Conservation (phyloP, 2,113 vertebrate genomes). For the Peromyscus leucopus region DNA sequence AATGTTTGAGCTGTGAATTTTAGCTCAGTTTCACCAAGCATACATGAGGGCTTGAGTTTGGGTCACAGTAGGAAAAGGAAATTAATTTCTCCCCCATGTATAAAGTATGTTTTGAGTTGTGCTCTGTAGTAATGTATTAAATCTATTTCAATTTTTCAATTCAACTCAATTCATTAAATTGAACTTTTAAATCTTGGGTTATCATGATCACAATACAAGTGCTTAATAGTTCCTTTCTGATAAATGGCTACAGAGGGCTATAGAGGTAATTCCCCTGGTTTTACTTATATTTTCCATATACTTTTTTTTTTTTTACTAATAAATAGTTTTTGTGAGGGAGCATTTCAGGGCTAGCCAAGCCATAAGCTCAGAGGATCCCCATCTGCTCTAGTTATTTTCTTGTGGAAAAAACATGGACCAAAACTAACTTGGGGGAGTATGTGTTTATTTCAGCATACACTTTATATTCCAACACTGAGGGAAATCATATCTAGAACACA, state of each 20-base stretch:
- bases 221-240: fast-evolving
- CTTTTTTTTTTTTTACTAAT: background rate
- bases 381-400: background rate
- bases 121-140: background rate
- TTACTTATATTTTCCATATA: background rate
- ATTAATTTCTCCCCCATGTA: too few relatives aligned
- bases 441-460: background rate
- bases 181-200: background rate
- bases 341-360: background rate
- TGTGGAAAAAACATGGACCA: background rate
- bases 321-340: background rate
- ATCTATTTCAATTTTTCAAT: background rate
- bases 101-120: background rate
- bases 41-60: background rate
- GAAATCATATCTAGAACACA: background rate
- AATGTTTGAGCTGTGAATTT: background rate
- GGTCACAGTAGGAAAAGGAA: background rate
- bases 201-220: fast-evolving
- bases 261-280: background rate
- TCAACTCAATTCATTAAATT: constrained; percentile 20
- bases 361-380: background rate
- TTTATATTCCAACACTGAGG: background rate
- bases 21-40: background rate
- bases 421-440: background rate
- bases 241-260: background rate